phyloP scores from a whole-genome alignment of 2,888 invertebrate species.

The Pyrochroa serraticornis region DNA sequence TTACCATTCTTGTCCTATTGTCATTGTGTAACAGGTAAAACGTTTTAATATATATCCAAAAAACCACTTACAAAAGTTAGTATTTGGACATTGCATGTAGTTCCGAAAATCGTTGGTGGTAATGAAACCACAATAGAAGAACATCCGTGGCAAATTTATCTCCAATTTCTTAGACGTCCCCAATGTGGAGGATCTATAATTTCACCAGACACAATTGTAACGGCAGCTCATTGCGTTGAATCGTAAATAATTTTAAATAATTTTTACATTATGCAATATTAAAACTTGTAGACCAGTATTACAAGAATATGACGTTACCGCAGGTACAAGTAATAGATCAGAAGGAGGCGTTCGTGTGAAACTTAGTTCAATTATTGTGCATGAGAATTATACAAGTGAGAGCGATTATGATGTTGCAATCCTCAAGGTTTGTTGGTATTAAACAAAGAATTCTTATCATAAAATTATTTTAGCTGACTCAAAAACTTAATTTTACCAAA shows the following conservation, averaged over 20 bases:
- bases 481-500: background rate
- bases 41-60: no score
- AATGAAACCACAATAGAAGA: constrained; percentile 34
- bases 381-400: constrained; percentile 1
- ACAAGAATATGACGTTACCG: background rate
- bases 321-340: no score
- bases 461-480: background rate
- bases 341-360: no score
- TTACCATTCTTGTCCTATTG: no score
- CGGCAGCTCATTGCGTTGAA: constrained; percentile 30
- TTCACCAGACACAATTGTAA: constrained; percentile 13
- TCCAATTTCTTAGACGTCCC: constrained; percentile 18
- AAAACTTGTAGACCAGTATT: background rate
- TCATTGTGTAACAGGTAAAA: no score
- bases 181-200: constrained; percentile 31
- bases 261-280: background rate
- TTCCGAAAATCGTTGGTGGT: constrained; percentile 41
- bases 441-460: background rate
- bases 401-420: constrained; percentile 23
- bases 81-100: background rate
- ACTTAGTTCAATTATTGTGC: no score
- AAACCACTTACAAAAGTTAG: no score
- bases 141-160: constrained; percentile 33
- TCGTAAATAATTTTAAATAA: constrained; percentile 3
- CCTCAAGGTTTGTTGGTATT: constrained; percentile 7